These are phyloP conservation scores for Gonioctena quinquepunctata DNA, from an alignment of 1,140 invertebrate species.

Conservation along the genomic window DNA sequence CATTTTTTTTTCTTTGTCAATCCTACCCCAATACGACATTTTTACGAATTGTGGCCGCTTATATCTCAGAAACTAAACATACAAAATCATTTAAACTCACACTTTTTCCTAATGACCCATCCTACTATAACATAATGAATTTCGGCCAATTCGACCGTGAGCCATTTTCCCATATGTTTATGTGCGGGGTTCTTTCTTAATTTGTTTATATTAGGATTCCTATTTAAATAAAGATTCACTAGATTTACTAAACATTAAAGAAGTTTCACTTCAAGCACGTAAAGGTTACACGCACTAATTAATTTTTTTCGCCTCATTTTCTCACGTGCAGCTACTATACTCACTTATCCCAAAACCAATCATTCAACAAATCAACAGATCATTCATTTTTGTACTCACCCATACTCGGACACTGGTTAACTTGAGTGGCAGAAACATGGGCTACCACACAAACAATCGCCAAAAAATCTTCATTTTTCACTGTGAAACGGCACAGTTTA, in stretches of 20 bases:
- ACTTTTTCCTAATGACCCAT: no score
- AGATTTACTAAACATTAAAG: constrained; percentile 22
- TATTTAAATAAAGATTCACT: neutral
- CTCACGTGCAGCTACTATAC: neutral
- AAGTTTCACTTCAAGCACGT: constrained; percentile 20
- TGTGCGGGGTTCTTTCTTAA: no score
- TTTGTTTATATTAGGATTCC: no score
- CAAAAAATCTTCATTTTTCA: constrained; percentile 7
- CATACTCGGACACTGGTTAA: constrained; percentile 18
- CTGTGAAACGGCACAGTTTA: neutral
- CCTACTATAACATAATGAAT: no score
- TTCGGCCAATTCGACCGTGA: no score
- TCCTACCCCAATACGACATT: no score
- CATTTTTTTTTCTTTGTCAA: no score
- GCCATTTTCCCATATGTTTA: no score
- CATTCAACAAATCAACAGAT: neutral
- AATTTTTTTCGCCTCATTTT: constrained; percentile 5
- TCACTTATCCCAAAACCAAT: neutral
- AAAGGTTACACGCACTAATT: constrained; percentile 15
- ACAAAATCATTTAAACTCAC: no score
- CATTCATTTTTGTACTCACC: constrained; percentile 1
- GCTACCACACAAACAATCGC: neutral
- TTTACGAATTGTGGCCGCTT: no score
- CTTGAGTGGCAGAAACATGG: constrained; percentile 6
- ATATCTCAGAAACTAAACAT: no score